A percentile compares a stretch with the other conserved stretches of the same genome.
Evolutionary conservation across 2,888 invertebrate genomes (phyloP).

Genomic region (Macrophya alboannulata): DNA sequence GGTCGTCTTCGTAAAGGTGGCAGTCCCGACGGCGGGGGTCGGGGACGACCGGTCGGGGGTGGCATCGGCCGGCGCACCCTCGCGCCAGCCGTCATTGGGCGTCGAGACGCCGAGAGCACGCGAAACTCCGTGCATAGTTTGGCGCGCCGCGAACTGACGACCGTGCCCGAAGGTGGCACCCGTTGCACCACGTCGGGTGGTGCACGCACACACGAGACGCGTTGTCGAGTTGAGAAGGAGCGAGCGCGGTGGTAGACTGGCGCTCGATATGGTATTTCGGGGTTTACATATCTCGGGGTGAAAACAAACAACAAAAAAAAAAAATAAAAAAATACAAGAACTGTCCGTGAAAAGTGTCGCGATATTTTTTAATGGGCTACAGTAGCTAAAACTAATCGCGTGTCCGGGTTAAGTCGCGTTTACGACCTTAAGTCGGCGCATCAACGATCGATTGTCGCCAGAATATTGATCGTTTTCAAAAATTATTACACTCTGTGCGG

Average conservation of each 20-base stretch:
- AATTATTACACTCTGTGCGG: slow-evolving; percentile 1
- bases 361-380: not conserved
- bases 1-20: not conserved
- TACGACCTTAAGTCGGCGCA: not conserved
- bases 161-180: slow-evolving; percentile 59
- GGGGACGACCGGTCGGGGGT: not conserved
- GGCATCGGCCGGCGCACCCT: slow-evolving; percentile 43
- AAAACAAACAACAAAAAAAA: not conserved
- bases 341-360: not conserved
- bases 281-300: not conserved
- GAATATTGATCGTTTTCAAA: not conserved
- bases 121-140: slow-evolving; percentile 48
- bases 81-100: slow-evolving; percentile 73
- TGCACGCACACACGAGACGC: slow-evolving; percentile 56
- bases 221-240: slow-evolving; percentile 39
- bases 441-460: not conserved
- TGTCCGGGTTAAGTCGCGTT: not conserved
- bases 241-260: not conserved
- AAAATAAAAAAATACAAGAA: not conserved
- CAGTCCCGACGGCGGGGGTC: not conserved
- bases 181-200: slow-evolving; percentile 50
- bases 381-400: not conserved
- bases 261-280: not conserved
- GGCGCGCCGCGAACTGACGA: slow-evolving; percentile 58
- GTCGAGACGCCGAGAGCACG: slow-evolving; percentile 74